A percentile compares a stretch with the other conserved stretches of the same genome.
Evolutionary conservation across 2,113 vertebrate species (phyloP).

Genomic region (Actenoides hombroni): DNA sequence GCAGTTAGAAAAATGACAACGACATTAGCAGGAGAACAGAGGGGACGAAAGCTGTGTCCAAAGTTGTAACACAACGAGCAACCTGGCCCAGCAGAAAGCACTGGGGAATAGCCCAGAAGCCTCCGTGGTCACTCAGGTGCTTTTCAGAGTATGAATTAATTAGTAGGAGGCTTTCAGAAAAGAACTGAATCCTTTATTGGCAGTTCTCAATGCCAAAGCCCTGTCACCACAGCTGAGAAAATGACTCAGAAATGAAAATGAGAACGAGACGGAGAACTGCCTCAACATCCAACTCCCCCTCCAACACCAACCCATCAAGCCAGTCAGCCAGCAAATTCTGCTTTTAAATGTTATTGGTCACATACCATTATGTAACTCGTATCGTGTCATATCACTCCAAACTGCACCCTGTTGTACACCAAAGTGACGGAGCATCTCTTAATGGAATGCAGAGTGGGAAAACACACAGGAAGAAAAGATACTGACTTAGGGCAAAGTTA

Average conservation of each 20-base stretch:
- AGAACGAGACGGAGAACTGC: background rate
- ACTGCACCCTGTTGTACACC: background rate
- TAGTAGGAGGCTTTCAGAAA: constrained; percentile 11
- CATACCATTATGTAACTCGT: constrained; percentile 44
- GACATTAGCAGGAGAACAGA: background rate
- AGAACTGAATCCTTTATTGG: background rate
- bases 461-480: background rate
- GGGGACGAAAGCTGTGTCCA: background rate
- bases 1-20: background rate
- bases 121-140: background rate
- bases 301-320: background rate
- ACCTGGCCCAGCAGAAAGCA: background rate
- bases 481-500: background rate
- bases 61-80: background rate
- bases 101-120: background rate
- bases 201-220: constrained; percentile 11
- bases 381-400: background rate
- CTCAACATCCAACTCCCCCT: background rate
- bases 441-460: background rate
- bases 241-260: constrained; percentile 42
- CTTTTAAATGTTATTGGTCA: constrained; percentile 44
- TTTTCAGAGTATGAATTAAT: constrained; percentile 29
- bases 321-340: background rate
- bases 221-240: background rate
- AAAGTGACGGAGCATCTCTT: background rate